Evolutionary conservation across 2,797 vertebrate species (phyloP).

Genomic region (Botia almorhae): DNA sequence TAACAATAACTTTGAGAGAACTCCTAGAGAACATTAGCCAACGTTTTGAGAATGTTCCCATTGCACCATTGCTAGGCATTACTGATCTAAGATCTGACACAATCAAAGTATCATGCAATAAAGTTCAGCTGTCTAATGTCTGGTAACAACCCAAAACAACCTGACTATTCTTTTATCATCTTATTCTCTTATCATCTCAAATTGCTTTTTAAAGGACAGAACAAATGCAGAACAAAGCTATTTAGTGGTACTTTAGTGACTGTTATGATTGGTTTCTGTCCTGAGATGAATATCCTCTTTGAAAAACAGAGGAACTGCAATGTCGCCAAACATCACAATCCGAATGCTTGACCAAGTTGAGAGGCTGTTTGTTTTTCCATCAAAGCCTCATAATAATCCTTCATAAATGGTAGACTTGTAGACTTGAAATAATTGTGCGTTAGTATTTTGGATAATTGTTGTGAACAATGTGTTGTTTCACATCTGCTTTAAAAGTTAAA

Average conservation of each 20-base stretch:
- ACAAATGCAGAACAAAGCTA: constrained; percentile 19
- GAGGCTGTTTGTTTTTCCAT: constrained; percentile 15
- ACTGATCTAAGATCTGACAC: too few relatives aligned
- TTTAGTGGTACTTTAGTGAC: constrained; percentile 22
- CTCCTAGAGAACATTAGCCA: too few relatives aligned
- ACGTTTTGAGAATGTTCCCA: too few relatives aligned
- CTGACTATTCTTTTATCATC: constrained; percentile 6
- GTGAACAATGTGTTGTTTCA: constrained; percentile 13
- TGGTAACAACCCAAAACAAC: too few relatives aligned
- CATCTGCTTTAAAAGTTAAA: not conserved
- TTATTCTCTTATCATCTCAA: not conserved
- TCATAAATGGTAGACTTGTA: not conserved
- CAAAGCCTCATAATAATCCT: constrained; percentile 15
- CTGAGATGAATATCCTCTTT: constrained; percentile 31
- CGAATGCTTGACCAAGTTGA: not conserved
- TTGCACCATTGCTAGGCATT: too few relatives aligned
- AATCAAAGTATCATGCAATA: too few relatives aligned
- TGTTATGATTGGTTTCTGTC: constrained; percentile 34
- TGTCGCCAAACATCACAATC: constrained; percentile 27
- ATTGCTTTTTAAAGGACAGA: constrained; percentile 37
- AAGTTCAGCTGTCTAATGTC: too few relatives aligned
- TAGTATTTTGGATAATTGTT: constrained; percentile 5
- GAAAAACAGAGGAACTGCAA: constrained; percentile 34
- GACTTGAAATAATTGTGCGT: not conserved
- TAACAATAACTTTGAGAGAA: too few relatives aligned